Conservation (phyloP, 2,113 vertebrate species). For the Pseudopipra pipra region DNA sequence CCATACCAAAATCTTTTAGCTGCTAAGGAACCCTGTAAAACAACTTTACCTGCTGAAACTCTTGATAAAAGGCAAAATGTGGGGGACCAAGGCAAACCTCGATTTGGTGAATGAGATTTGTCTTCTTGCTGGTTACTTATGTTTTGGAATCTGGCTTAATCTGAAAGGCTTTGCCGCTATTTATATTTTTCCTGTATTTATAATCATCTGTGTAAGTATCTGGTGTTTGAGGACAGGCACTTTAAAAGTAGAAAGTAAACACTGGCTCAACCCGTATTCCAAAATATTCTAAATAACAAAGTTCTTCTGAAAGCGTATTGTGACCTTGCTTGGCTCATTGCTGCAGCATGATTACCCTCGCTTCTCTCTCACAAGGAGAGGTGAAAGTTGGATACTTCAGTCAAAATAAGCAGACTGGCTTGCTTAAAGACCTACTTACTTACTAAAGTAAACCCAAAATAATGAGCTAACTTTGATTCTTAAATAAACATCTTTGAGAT, state of each 20-base stretch:
- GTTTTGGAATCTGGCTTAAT: neutral
- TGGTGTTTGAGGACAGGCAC: conserved; percentile 21
- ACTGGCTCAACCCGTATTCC: neutral
- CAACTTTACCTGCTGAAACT: neutral
- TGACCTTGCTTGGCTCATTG: neutral
- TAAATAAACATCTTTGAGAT: conserved; percentile 51
- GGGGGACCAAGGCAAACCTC: neutral
- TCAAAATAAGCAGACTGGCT: conserved; percentile 32
- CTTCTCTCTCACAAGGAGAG: neutral
- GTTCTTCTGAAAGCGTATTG: neutral
- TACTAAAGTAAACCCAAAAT: conserved; percentile 25
- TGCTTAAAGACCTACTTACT: neutral
- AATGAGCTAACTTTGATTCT: conserved; percentile 56
- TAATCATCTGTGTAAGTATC: conserved; percentile 20
- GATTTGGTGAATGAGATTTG: neutral
- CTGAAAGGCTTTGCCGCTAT: conserved; percentile 34
- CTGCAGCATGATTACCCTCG: neutral
- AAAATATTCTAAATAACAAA: conserved; percentile 18
- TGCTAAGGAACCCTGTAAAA: neutral
- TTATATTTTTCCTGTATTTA: conserved; percentile 44
- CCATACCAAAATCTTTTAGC: neutral
- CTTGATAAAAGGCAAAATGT: fast-evolving
- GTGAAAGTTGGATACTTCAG: conserved; percentile 1
- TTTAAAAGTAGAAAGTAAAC: conserved; percentile 49
- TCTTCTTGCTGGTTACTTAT: neutral